Conservation (phyloP, 2,113 vertebrate genomes). For the Corythornis cristatus region DNA sequence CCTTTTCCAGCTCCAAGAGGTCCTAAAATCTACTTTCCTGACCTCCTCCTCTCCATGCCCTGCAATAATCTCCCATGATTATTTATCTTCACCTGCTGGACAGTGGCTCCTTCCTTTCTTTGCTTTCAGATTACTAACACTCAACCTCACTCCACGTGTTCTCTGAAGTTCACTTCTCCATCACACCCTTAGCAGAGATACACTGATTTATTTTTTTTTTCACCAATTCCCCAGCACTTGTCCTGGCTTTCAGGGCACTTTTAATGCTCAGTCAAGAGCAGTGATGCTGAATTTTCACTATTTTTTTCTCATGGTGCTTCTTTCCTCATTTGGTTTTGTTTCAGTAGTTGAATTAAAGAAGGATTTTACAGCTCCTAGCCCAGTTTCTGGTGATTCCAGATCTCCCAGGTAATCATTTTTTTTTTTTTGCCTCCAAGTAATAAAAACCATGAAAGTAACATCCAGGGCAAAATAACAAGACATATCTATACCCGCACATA, state of each 20-base stretch:
- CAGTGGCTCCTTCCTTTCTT: background rate
- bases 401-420: no score
- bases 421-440: no score
- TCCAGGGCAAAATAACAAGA: no score
- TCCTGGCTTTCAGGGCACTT: background rate
- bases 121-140: background rate
- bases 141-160: background rate
- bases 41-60: background rate
- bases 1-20: background rate
- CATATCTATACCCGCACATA: no score
- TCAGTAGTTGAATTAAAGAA: background rate
- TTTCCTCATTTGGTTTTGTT: background rate
- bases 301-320: background rate
- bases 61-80: background rate
- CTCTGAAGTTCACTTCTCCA: background rate
- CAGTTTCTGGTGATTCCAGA: rapidly evolving
- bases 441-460: no score
- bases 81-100: slow-evolving; percentile 14
- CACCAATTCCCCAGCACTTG: background rate
- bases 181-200: background rate
- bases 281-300: background rate
- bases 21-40: slow-evolving; percentile 31
- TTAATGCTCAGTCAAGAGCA: background rate
- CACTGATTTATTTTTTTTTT: background rate
- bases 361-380: background rate